A percentile compares a stretch with the other conserved stretches of the same genome.
These are phyloP conservation scores for Blastobasis adustella DNA, from an alignment of 2,888 invertebrate species.

Conservation along the genomic window DNA sequence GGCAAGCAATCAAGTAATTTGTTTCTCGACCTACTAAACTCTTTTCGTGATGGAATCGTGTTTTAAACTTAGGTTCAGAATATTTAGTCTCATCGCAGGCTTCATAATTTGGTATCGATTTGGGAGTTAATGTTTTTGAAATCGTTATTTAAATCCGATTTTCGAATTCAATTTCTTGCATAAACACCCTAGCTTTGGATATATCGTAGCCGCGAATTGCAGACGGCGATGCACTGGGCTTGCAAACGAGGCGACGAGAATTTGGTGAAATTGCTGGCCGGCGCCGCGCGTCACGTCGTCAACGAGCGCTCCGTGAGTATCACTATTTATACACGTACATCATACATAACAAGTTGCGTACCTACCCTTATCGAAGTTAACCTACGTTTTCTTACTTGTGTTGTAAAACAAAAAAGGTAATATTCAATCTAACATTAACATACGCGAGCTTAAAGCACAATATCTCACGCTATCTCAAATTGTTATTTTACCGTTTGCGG, in stretches of 20 bases:
- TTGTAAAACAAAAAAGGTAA: no score
- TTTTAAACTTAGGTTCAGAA: conserved; percentile 45
- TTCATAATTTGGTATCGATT: conserved; percentile 43
- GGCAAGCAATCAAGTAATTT: conserved; percentile 67
- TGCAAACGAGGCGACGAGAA: conserved; percentile 95
- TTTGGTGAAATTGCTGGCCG: conserved; percentile 92
- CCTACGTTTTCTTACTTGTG: no score
- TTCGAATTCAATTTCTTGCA: not conserved
- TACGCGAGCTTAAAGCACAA: no score
- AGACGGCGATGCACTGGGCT: conserved; percentile 98
- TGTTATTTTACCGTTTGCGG: no score
- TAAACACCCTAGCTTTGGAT: no score
- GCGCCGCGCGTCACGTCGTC: conserved; percentile 85
- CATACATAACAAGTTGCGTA: no score
- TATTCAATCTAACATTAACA: no score
- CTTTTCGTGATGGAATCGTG: conserved; percentile 57
- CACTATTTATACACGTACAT: not conserved
- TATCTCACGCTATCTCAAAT: no score
- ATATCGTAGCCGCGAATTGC: conserved; percentile 38
- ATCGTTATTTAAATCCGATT: not conserved
- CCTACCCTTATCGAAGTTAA: no score
- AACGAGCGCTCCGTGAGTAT: conserved; percentile 88
- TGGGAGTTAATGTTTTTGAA: conserved; percentile 13
- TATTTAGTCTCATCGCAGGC: conserved; percentile 43
- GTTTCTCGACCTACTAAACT: conserved; percentile 68